A percentile compares a stretch with the other conserved stretches of the same genome.
phyloP scores from a whole-genome alignment of 1,140 invertebrate species.

The Cataglyphis hispanica region DNA sequence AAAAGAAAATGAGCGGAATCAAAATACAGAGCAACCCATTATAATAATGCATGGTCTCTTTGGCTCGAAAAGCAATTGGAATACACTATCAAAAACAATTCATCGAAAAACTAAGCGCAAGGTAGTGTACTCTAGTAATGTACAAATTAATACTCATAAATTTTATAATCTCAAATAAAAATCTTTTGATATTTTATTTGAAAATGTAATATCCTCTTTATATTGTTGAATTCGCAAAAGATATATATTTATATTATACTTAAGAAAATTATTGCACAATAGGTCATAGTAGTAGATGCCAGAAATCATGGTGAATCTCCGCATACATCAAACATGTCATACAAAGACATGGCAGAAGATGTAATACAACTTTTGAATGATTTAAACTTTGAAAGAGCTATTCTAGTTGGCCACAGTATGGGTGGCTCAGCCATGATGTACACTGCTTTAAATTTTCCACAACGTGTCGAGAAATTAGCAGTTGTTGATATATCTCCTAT shows the following conservation, averaged over 20 bases:
- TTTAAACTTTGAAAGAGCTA: slow-evolving; percentile 88
- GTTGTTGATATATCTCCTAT: slow-evolving; percentile 95
- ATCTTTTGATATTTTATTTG: background rate
- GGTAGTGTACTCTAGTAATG: slow-evolving; percentile 81
- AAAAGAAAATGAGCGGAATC: slow-evolving; percentile 71
- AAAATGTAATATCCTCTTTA: slow-evolving; percentile 15
- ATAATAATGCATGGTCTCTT: slow-evolving; percentile 95
- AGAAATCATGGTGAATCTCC: slow-evolving; percentile 97
- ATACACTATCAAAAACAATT: slow-evolving; percentile 91
- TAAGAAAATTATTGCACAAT: slow-evolving; percentile 19
- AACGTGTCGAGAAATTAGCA: slow-evolving; percentile 92
- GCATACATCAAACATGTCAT: slow-evolving; percentile 91
- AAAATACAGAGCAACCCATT: slow-evolving; percentile 87
- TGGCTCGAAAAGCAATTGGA: slow-evolving; percentile 95
- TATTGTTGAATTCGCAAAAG: background rate
- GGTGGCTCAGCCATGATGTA: slow-evolving; percentile 95
- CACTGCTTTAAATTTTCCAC: slow-evolving; percentile 91
- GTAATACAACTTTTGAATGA: slow-evolving; percentile 89
- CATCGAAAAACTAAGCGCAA: slow-evolving; percentile 88
- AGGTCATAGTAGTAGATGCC: slow-evolving; percentile 94
- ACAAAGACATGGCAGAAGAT: slow-evolving; percentile 92
- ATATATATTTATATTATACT: background rate
- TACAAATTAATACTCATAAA: background rate
- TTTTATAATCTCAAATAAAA: slow-evolving; percentile 12
- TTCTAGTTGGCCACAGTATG: slow-evolving; percentile 96